Evolutionary conservation across 2,888 invertebrate genomes (phyloP).

Genomic region (Actias luna): DNA sequence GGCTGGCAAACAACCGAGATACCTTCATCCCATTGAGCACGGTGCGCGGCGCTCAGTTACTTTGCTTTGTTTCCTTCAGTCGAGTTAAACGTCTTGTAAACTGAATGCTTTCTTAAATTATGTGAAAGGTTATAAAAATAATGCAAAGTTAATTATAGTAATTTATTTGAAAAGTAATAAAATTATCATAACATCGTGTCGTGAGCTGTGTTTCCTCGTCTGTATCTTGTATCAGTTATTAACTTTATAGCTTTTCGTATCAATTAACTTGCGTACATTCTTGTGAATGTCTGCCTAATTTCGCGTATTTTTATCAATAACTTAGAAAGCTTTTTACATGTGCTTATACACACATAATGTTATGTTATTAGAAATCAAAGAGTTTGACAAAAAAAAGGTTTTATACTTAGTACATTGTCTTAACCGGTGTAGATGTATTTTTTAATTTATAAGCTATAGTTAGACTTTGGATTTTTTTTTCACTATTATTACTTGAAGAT

Average conservation of each 20-base stretch:
- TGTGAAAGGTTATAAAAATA: conserved; percentile 18
- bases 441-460: not conserved
- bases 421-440: too few relatives aligned
- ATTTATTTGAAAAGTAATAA: conserved; percentile 1
- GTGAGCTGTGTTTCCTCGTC: not conserved
- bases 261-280: not conserved
- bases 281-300: not conserved
- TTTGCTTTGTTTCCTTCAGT: conserved; percentile 15
- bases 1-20: not conserved
- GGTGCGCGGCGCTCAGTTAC: conserved; percentile 2
- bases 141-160: conserved; percentile 15
- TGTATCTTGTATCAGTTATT: not conserved
- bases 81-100: conserved; percentile 18
- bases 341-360: not conserved
- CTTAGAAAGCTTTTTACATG: not conserved
- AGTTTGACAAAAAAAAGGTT: too few relatives aligned
- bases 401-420: too few relatives aligned
- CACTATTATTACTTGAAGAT: too few relatives aligned
- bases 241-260: not conserved
- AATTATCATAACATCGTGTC: conserved; percentile 11
- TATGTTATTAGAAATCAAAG: not conserved
- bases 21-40: conserved; percentile 1
- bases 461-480: too few relatives aligned
- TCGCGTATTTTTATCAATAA: not conserved
- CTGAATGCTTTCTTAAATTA: conserved; percentile 15